Base-by-base conservation (phyloP, 2,888 invertebrate genomes). In the Arrhopalites spinosus region DNA sequence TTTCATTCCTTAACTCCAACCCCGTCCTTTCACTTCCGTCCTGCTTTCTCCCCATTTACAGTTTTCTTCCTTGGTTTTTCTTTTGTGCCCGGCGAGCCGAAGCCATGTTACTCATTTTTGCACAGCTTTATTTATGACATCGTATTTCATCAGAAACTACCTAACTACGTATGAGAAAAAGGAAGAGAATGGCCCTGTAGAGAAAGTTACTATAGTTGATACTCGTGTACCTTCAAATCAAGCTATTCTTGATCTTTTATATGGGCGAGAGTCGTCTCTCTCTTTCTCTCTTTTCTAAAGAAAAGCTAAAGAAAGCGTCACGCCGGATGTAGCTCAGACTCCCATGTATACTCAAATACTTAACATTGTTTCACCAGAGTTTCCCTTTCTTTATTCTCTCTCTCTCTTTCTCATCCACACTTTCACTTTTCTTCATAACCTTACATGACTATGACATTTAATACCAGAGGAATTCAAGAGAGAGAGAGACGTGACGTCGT, bases 11-110 rank as follows among this genome's bases (percentile, higher is more conserved):
- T 59, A 45, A 43, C 74, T 73, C 30, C 64, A 50, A 45, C 64
- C 68, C 30, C 59, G 68, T 74, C 74, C 61, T 45, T 74, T 67
- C 67, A 74, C 77, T 77, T 77, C 77, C 77, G 77, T 77, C 77
- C 77, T 74, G 50, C 77, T 56, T 74, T 74, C 66, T 70, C 71
- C 67, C 72, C 67, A 76, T 76, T 70, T 67, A 72, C 66, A 47
- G 67, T 29, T n/a, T n/a, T 63, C 61, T 66, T 70, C 69, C 74
- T 59, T 36, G 5, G 36, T 36, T 11, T 3, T 36, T 74, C 68
- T 59, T 74, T 74, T 74, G 68, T 74, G 74, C 74, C 20, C 11
- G 43, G 73, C 56, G 53, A 56, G 8, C 8, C 69, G 29, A n/a
- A 29, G 72, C 47, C 45, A 43, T 72, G 72, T 72, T 72, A 72